Base-by-base conservation (phyloP, 2,113 vertebrate genomes). In the Sinocyclocheilus maitianheensis region DNA sequence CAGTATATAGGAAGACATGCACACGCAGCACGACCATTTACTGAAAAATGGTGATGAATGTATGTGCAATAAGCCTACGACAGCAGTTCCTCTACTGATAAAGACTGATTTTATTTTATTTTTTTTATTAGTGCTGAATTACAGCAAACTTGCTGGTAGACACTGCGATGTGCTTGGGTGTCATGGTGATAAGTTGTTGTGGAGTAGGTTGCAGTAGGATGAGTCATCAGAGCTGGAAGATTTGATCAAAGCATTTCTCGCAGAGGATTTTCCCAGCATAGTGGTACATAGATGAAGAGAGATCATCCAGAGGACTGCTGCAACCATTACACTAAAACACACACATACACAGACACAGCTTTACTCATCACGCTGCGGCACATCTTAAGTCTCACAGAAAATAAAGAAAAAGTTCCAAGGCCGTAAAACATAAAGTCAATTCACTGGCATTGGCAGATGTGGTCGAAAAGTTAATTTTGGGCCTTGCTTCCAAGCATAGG, bases 251-350 rank as follows among this genome's bases (percentile, higher is more conserved):
- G 87, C 94, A 95, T 67, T 4, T 72, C 18, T 43, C 34, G 86
- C 93, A 95, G 46, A 88, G 84, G 84, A 94, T 77, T 69, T 34
- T 46, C 69, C 90, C 89, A 30, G 62, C 53, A 30, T 78, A 82
- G 71, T 90, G 46, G 85, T 87, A 94, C 75, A 95, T 91, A n/a
- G 79, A 3, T n/a, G 30, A 88, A 76, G 85, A n/a, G 85, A 93
- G 1, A 53, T 93, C 90, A 87, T 92, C 93, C 55, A 94, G 89
- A 55, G 3, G 40, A 72, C 9, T 89, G 4, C 55, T n/a, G 85
- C 94, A 94, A 55, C 51, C 81, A 18, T 67, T 89, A 46, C 94
- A 95, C 93, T 94, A 26, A 84, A 69, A 81, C 13, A 75, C 83
- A 84, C 88, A 90, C 62, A 77, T 4, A 55, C 6, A 58, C 16